Evolutionary conservation across 2,797 vertebrate genomes (phyloP).

Genomic region (Takifugu rubripes): DNA sequence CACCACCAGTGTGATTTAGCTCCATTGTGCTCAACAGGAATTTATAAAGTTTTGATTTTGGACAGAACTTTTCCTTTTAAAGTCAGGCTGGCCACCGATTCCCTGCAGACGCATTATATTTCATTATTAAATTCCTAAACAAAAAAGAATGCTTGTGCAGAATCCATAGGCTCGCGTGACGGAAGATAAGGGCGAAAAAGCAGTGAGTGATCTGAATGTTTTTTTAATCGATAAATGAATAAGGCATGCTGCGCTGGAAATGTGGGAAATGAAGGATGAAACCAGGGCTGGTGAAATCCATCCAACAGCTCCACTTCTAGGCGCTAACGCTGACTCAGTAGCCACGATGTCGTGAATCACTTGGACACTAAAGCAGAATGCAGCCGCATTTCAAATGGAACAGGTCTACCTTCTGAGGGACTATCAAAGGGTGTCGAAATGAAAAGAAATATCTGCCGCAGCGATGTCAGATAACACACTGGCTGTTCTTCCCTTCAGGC

Average conservation of each 20-base stretch:
- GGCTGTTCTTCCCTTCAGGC: neutral
- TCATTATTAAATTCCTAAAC: neutral
- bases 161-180: neutral
- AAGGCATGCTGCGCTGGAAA: neutral
- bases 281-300: neutral
- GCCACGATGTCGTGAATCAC: neutral
- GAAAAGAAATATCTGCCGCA: too few species aligned
- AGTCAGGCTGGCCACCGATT: too few species aligned
- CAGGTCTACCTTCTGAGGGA: too few species aligned
- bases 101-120: neutral
- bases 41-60: too few species aligned
- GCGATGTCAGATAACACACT: neutral
- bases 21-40: too few species aligned
- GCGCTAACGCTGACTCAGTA: neutral
- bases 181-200: slow-evolving; percentile 3
- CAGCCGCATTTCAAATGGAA: neutral
- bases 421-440: neutral
- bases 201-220: neutral
- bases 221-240: neutral
- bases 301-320: slow-evolving; percentile 2
- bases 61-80: too few species aligned
- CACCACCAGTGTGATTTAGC: too few species aligned
- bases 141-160: neutral
- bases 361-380: neutral
- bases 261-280: neutral